phyloP scores from a whole-genome alignment of 2,888 invertebrate species.

The Campoletis raptor region DNA sequence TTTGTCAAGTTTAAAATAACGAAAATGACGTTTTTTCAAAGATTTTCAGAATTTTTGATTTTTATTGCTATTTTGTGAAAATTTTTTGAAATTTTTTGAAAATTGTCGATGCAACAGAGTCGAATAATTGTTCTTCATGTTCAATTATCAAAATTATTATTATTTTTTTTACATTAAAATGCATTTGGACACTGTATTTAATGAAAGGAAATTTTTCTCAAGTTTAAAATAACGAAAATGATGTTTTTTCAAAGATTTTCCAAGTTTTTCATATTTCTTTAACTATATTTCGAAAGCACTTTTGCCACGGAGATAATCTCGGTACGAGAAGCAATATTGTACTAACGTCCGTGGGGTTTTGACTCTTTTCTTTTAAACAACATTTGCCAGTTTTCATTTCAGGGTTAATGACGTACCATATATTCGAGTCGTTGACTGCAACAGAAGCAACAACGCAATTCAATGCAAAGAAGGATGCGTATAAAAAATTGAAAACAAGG shows the following conservation, averaged over 20 bases:
- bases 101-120: no score
- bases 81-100: no score
- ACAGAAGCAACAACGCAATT: slow-evolving; percentile 27
- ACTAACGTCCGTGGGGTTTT: slow-evolving; percentile 63
- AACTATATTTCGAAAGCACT: not conserved
- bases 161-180: not conserved
- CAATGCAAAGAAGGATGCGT: not conserved
- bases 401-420: slow-evolving; percentile 52
- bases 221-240: not conserved
- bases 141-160: not conserved
- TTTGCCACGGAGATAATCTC: not conserved
- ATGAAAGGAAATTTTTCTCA: not conserved
- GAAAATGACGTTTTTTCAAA: no score
- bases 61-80: no score
- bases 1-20: no score
- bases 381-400: not conserved
- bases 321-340: slow-evolving; percentile 35
- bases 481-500: slow-evolving; percentile 26
- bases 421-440: slow-evolving; percentile 40
- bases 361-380: not conserved
- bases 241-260: not conserved
- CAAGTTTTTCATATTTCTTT: not conserved
- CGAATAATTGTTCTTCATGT: no score
- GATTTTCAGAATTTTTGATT: no score
- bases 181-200: not conserved